A percentile compares a stretch with the other conserved stretches of the same genome.
Conservation (phyloP, 2,888 invertebrate species). For the Lasioglossum oenotherae region DNA sequence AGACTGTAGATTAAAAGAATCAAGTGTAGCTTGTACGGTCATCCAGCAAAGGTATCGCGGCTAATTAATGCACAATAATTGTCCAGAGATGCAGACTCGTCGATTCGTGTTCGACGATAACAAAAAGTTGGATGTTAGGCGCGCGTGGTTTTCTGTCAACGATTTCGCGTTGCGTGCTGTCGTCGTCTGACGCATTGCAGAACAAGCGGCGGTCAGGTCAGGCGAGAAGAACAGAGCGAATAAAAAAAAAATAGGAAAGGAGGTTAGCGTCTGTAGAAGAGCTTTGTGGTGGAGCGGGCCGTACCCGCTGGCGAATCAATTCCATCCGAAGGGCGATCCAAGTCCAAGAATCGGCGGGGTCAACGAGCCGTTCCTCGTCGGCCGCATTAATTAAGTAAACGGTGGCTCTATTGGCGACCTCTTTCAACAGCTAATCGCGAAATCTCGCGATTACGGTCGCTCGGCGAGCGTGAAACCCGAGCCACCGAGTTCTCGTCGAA, state of each 20-base stretch:
- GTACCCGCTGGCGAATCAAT: constrained; percentile 59
- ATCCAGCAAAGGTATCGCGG: neutral
- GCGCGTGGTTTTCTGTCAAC: neutral
- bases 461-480: constrained; percentile 7
- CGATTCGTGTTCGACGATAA: neutral
- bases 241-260: neutral
- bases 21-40: neutral
- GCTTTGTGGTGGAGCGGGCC: neutral
- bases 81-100: neutral
- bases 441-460: constrained; percentile 35
- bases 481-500: neutral
- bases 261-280: constrained; percentile 23
- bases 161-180: constrained; percentile 43
- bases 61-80: neutral
- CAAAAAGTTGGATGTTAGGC: neutral
- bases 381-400: constrained; percentile 71
- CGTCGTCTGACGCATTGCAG: constrained; percentile 65
- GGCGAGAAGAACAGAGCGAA: constrained; percentile 14
- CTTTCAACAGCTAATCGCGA: constrained; percentile 62
- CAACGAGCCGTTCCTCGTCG: constrained; percentile 65
- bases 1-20: neutral
- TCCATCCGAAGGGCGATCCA: constrained; percentile 63
- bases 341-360: constrained; percentile 67
- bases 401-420: constrained; percentile 70
- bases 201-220: constrained; percentile 52